These are phyloP conservation scores for Rhamnusium bicolor DNA, from an alignment of 2,888 invertebrate genomes.

Conservation along the genomic window DNA sequence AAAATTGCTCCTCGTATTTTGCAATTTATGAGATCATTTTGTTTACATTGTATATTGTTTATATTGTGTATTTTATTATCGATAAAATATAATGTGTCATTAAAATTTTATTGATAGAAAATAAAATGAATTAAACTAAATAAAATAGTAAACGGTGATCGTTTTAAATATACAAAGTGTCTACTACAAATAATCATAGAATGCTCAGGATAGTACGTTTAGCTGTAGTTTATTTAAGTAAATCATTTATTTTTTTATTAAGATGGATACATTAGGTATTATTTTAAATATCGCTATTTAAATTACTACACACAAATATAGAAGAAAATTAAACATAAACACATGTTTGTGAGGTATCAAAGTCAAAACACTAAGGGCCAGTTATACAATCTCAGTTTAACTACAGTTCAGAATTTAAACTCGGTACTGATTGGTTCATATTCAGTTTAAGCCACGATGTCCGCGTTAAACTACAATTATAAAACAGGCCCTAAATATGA, in stretches of 20 bases:
- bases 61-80: conserved; percentile 54
- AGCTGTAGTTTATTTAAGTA: conserved; percentile 14
- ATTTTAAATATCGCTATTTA: neutral
- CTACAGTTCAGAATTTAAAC: no score
- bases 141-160: conserved; percentile 45
- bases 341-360: no score
- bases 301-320: no score
- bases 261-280: neutral
- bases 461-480: no score
- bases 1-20: conserved; percentile 54
- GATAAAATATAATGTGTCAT: conserved; percentile 58
- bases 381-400: no score
- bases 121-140: conserved; percentile 47
- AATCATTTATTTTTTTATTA: conserved; percentile 18
- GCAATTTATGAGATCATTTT: conserved; percentile 57
- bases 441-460: no score
- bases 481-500: no score
- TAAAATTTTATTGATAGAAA: conserved; percentile 54
- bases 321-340: no score
- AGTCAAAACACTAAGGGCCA: no score
- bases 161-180: conserved; percentile 50
- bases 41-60: conserved; percentile 57
- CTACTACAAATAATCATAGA: conserved; percentile 42
- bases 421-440: no score
- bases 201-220: conserved; percentile 13